A percentile compares a stretch with the other conserved stretches of the same genome.
These are phyloP conservation scores for Parambassis ranga DNA, from an alignment of 2,797 vertebrate genomes.

Conservation along the genomic window DNA sequence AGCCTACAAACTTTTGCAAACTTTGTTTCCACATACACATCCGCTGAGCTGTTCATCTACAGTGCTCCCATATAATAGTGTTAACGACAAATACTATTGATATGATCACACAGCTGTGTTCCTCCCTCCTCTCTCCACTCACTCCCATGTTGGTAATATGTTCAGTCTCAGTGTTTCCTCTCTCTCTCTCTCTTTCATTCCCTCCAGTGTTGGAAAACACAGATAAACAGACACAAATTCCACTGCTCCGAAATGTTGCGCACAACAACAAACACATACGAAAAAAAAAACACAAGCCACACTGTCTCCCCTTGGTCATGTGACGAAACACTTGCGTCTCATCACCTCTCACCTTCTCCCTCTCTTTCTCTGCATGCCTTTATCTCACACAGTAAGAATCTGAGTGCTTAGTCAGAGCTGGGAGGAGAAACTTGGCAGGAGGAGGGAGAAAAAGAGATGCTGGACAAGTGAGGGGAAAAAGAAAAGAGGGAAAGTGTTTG, in stretches of 20 bases:
- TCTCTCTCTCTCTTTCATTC: not conserved
- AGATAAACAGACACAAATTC: conserved; percentile 38
- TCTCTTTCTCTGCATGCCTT: conserved; percentile 24
- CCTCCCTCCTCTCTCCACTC: conserved; percentile 14
- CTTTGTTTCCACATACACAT: conserved; percentile 27
- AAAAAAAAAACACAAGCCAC: conserved; percentile 32
- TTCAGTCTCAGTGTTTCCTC: conserved; percentile 14
- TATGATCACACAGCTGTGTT: conserved; percentile 60
- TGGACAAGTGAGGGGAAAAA: conserved; percentile 67
- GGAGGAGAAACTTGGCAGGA: conserved; percentile 76
- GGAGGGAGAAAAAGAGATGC: conserved; percentile 42
- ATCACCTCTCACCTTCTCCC: conserved; percentile 53
- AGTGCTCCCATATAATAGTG: conserved; percentile 9
- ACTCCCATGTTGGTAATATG: conserved; percentile 26
- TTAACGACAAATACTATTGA: conserved; percentile 37
- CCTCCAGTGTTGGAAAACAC: conserved; percentile 35
- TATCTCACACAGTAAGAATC: conserved; percentile 76
- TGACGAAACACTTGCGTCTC: conserved; percentile 57
- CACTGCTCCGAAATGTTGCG: conserved; percentile 34
- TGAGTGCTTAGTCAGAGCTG: conserved; percentile 57
- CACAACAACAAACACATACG: conserved; percentile 2
- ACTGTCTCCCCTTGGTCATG: conserved; percentile 38
- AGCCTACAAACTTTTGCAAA: conserved; percentile 30
- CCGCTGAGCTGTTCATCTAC: conserved; percentile 39
- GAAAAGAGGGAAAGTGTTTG: conserved; percentile 46